Percentiles rank a stretch among this genome's conserved stretches.
These are phyloP conservation scores for Ariolimax columbianus DNA, from an alignment of 2,888 invertebrate genomes.

Conservation along the genomic window DNA sequence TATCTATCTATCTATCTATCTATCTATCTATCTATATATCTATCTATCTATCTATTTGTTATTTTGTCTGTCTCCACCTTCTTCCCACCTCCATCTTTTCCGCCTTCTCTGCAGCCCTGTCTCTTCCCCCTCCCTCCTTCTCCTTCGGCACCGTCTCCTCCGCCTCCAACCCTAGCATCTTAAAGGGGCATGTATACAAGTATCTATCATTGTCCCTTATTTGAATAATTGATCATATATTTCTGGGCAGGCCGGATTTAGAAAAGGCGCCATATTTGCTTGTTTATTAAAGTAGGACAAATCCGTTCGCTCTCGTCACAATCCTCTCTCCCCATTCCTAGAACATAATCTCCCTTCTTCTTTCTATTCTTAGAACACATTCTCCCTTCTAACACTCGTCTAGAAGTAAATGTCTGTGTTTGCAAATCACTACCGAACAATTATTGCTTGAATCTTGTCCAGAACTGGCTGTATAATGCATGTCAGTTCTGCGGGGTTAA, in stretches of 20 bases:
- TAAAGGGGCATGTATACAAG: not conserved
- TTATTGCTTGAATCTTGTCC: no score
- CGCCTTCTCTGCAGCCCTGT: constrained; percentile 35
- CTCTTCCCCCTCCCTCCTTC: constrained; percentile 27
- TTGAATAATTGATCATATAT: not conserved
- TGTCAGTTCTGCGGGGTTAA: no score
- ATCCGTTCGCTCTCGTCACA: not conserved
- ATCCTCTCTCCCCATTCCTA: no score
- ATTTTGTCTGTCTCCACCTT: constrained; percentile 30
- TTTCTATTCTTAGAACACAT: no score
- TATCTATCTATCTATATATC: constrained; percentile 30
- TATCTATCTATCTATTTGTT: no score
- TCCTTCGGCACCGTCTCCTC: not conserved
- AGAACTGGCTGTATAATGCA: no score
- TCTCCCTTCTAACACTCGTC: no score
- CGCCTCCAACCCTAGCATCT: not conserved
- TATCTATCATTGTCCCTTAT: not conserved
- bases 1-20: not conserved
- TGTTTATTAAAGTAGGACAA: not conserved
- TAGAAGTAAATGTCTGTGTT: no score
- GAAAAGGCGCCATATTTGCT: not conserved
- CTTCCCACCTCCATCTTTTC: no score
- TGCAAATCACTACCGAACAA: no score
- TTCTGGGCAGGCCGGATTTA: not conserved
- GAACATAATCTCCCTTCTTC: no score